A percentile compares a stretch with the other conserved stretches of the same genome.
phyloP scores from a whole-genome alignment of 2,797 vertebrate species.

The Loriculus beryllinus region DNA sequence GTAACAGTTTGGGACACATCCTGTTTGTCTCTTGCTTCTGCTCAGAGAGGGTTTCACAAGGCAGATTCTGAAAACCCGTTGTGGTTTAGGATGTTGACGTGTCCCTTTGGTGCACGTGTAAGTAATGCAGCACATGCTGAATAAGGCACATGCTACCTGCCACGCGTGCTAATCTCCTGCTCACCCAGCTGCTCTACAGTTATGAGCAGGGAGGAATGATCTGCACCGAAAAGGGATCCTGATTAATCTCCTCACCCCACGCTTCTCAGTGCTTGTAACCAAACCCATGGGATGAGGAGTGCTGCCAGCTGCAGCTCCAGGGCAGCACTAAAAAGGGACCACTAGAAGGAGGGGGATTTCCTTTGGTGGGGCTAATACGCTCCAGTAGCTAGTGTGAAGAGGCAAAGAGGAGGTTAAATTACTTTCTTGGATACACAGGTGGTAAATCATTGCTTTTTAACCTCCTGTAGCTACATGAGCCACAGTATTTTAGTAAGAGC shows the following conservation, averaged over 20 bases:
- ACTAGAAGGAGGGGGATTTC: not conserved
- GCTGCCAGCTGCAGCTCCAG: not conserved
- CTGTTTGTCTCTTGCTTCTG: not conserved
- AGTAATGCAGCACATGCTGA: rapidly evolving
- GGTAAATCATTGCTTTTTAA: not conserved
- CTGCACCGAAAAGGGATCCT: not conserved
- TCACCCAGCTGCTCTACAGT: not conserved
- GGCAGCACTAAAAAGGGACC: not conserved
- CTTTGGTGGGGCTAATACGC: not conserved
- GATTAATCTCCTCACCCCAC: not conserved
- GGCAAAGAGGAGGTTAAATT: not conserved
- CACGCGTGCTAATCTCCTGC: rapidly evolving
- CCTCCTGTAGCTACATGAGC: not conserved
- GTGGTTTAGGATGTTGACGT: not conserved
- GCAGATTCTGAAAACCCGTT: slow-evolving; percentile 2
- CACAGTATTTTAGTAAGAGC: not conserved
- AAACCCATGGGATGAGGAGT: rapidly evolving
- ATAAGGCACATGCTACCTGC: rapidly evolving
- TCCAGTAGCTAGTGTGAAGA: rapidly evolving
- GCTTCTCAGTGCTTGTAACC: not conserved
- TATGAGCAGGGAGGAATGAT: not conserved
- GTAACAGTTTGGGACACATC: not conserved
- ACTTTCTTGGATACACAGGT: not conserved
- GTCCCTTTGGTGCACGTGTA: not conserved
- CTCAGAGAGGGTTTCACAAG: slow-evolving; percentile 26